Evolutionary conservation across 2,888 invertebrate species (phyloP), one percentile per base, ranked within the genome.

Genomic region (Diabrotica balteata): DNA sequence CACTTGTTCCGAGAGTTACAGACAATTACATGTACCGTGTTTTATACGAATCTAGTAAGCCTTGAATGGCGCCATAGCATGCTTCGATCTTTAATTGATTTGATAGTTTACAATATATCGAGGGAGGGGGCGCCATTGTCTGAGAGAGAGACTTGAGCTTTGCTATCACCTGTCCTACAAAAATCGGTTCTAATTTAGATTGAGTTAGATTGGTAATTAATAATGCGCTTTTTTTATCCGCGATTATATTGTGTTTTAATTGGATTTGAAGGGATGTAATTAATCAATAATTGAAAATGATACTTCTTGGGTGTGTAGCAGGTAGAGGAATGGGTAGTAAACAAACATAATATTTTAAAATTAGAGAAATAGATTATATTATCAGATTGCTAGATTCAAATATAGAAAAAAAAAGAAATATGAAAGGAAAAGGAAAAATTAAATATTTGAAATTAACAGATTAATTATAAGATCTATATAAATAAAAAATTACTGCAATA

Each of bases 41-140:
- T 72, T 72, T 72, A 71, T 75, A 32, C 32, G 72, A 73, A 78
- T 75, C 76, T 72, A 67, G 74, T 66, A 72, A 75, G 67, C 79
- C 79, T 79, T 79, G 79, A 77, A 75, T 73, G 78, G 78, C 79
- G 79, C 79, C 78, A 22, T 46, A 10, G 77, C 77, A 73, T 73
- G 77, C 73, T 73, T 71, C 73, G 75, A 75, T 74, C 74, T 66
- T 70, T 78, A 78, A 79, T 77, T 77, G 78, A 77, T 79, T 78
- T 76, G 72, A 69, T 64, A 71, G 69, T 68, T 70, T 67, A 73
- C 69, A 74, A 73, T 69, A 70, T 74, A 72, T 68, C 22, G n/a
- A 46, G 51, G 66, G 32, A 17, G n/a, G 44, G 55, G 55, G 17
- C 55, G 45, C 17, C 70, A 73, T 75, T 74, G 73, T 72, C 68